Evolutionary conservation across 2,113 vertebrate species (phyloP), one percentile per base, ranked within the genome.

Genomic region (Phasianus colchicus): DNA sequence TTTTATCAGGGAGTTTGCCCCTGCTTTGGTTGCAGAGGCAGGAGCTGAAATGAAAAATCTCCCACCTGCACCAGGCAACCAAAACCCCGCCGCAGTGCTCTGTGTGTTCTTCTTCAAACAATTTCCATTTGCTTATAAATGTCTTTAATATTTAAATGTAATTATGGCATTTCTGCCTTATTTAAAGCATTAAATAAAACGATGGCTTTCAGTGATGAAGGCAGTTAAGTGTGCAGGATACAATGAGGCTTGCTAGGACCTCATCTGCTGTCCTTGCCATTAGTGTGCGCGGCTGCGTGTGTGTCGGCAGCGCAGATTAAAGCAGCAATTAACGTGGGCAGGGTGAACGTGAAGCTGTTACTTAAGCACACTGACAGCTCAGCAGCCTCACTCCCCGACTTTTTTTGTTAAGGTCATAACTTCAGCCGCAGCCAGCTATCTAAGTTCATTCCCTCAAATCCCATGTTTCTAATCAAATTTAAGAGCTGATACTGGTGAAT

Each of bases 311-410:
- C 95, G 36, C 95, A 94, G 91, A 96, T 96, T 96, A 97, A 96
- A 97, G 97, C 77, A 96, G 93, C 92, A 94, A 97, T 97, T 98
- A 97, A 95, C 94, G 81, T 95, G 78, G 97, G 93, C 91, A 93
- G 92, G 48, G 83, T 64, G 90, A 96, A 97, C 29, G 86, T 97
- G 97, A 96, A 93, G 69, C 89, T 95, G 42, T 89, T 96, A n/a
- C 89, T 96, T 95, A 97, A 90, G 82, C 70, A 48, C 4, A n/a
- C 40, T 10, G 34, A 80, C 70, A 91, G 89, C 86, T 57, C 52
- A 50, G 54, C 58, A 95, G 55, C 45, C 27, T 82, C 4, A 42
- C 69, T 52, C 40, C 38, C 27, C 0, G 34, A 48, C 73, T 64
- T 79, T 65, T 65, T 86, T 92, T 25, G 25, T 83, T 89, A 88